phyloP scores from a whole-genome alignment of 2,797 vertebrate genomes.

The Myotis vivesi region DNA sequence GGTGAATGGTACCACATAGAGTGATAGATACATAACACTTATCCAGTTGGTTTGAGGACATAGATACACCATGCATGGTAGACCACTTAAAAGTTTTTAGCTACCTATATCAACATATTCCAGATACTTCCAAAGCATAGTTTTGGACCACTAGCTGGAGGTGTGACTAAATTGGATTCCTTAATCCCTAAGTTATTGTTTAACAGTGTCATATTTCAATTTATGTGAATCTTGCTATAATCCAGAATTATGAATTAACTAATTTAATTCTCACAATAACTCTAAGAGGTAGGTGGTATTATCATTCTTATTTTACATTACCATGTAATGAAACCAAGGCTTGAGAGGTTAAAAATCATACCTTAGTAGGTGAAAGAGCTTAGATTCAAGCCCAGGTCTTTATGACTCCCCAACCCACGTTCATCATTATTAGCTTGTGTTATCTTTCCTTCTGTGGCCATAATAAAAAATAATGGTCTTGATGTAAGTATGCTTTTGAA shows the following conservation, averaged over 20 bases:
- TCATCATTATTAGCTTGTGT: not conserved
- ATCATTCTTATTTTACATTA: not conserved
- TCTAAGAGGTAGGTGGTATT: not conserved
- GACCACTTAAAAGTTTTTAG: not conserved
- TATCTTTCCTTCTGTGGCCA: conserved; percentile 10
- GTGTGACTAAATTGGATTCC: not conserved
- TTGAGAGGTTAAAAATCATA: conserved; percentile 18
- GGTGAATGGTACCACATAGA: not conserved
- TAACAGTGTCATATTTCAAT: conserved; percentile 1
- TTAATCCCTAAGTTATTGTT: not conserved
- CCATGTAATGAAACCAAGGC: not conserved
- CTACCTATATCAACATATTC: not conserved
- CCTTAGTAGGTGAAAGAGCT: not conserved
- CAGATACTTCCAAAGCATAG: not conserved
- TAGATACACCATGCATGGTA: not conserved
- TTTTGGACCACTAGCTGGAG: not conserved
- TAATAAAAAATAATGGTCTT: not conserved
- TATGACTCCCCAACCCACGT: not conserved
- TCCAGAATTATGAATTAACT: not conserved
- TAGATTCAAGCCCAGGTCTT: not conserved
- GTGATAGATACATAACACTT: not conserved
- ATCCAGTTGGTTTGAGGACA: not conserved
- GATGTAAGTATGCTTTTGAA: not conserved
- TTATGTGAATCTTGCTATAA: not conserved
- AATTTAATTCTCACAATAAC: conserved; percentile 8